phyloP scores from a whole-genome alignment of 92 coral and sea anemone species.

The Epizoanthus illoricatus region DNA sequence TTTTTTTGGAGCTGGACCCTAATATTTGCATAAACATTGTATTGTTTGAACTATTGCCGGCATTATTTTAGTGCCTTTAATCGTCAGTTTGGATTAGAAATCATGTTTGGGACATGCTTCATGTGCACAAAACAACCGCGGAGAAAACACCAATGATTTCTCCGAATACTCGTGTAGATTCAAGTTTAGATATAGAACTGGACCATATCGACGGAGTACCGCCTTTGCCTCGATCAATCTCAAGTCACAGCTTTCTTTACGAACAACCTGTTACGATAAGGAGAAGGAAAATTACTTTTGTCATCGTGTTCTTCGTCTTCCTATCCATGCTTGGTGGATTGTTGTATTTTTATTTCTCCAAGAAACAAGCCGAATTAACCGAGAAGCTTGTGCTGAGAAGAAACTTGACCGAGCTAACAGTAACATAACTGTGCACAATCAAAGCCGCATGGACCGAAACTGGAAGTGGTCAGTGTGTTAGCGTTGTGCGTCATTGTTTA shows the following conservation, averaged over 20 bases:
- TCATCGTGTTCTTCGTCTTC: slow-evolving; percentile 12
- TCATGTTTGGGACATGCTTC: slow-evolving; percentile 18
- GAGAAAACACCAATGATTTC: background rate
- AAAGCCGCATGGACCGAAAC: background rate
- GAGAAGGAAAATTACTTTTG: slow-evolving; percentile 15
- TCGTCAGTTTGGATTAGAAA: background rate
- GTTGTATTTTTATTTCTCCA: slow-evolving; percentile 34
- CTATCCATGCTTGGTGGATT: slow-evolving; percentile 21
- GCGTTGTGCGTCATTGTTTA: background rate
- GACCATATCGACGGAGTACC: background rate
- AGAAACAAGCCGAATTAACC: slow-evolving; percentile 4
- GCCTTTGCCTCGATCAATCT: background rate
- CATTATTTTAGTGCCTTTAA: background rate
- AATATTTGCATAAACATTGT: slow-evolving; percentile 7
- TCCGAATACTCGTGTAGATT: background rate
- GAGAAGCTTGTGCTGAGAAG: background rate
- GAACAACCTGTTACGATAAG: slow-evolving; percentile 10
- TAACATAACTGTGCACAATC: background rate
- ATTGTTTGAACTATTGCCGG: slow-evolving; percentile 33
- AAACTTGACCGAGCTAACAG: background rate
- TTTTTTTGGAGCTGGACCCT: slow-evolving; percentile 18
- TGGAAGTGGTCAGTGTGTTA: background rate
- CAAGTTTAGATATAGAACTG: background rate
- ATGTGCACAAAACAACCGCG: background rate
- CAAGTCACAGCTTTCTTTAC: background rate